Base-by-base conservation (phyloP, 2,113 vertebrate genomes). In the Platichthys stellatus region DNA sequence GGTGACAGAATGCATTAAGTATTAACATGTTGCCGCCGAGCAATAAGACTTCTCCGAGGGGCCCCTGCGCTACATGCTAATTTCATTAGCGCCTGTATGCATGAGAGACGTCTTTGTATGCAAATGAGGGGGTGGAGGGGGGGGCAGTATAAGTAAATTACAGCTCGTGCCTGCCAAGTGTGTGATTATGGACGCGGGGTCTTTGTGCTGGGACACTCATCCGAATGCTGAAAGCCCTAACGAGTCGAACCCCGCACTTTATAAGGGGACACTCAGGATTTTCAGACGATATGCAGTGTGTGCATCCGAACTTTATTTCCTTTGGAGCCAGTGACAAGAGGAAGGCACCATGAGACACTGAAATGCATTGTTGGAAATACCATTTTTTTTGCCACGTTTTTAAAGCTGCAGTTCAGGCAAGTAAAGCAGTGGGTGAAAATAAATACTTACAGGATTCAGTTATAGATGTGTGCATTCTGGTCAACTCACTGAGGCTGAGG, bases 51-150 rank as follows among this genome's bases (percentile, higher is more conserved):
- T 59, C 83, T 87, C 80, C 69, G 23, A 82, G 73, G 86, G 86
- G 77, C 72, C 72, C 69, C 70, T 61, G 78, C 59, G 47, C 69
- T 61, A 82, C 85, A 90, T 90, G 79, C 86, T 91, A 90, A 93
- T 92, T 92, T 88, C 90, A 90, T 91, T 88, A 89, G 66, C 73
- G 80, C 81, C n/a, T 78, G 76, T 76, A 66, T 81, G 89, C 86
- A 81, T 84, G 81, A 68, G 84, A 92, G 89, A 89, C 86, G 76
- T 89, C 87, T 92, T 86, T 92, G 89, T 89, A 91, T 93, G 88
- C 82, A 91, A 91, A 93, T 88, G 82, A 83, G 72, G 86, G 20
- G 18, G 24, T 2, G 24, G 24, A 2, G 24, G 24, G 20, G 20
- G 78, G 78, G 60, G 82, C 58, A 57, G 90, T 74, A 56, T 84